Percentiles rank a stretch among this genome's conserved stretches.
phyloP scores from a whole-genome alignment of 92 coral and sea anemone species.

The Epizoanthus illoricatus region DNA sequence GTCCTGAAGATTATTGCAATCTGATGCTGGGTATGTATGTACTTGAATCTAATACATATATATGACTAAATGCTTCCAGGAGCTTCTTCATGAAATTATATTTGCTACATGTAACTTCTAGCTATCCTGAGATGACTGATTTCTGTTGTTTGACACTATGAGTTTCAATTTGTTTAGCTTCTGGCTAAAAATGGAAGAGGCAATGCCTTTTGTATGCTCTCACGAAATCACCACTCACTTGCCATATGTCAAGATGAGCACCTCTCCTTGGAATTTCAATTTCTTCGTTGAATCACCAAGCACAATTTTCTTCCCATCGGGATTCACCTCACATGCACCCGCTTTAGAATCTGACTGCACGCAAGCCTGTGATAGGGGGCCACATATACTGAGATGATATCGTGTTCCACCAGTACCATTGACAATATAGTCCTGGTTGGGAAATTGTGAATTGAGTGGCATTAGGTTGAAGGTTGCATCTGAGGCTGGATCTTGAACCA shows the following conservation, averaged over 20 bases:
- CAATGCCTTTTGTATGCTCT: neutral
- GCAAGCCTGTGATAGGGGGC: constrained; percentile 23
- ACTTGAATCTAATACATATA: too few species aligned
- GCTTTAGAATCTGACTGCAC: constrained; percentile 12
- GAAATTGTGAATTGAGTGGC: constrained; percentile 47
- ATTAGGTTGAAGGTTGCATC: constrained; percentile 70
- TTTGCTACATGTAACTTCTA: too few species aligned
- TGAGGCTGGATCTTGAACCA: constrained; percentile 68
- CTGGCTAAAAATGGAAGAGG: too few species aligned
- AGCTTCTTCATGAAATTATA: too few species aligned
- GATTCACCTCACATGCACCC: constrained; percentile 63
- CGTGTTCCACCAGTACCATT: constrained; percentile 39
- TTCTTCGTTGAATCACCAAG: constrained; percentile 52
- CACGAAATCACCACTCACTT: neutral
- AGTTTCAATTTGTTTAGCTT: too few species aligned
- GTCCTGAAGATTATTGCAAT: too few species aligned
- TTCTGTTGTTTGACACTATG: too few species aligned
- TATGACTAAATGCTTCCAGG: too few species aligned
- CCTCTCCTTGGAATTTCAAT: constrained; percentile 71
- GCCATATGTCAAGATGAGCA: constrained; percentile 67
- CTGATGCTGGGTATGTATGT: too few species aligned
- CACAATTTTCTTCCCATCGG: constrained; percentile 40
- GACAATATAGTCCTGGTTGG: constrained; percentile 17
- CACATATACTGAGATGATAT: constrained; percentile 69
- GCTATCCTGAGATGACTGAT: too few species aligned